These are phyloP conservation scores for Physeter macrocephalus DNA, from an alignment of 2,113 vertebrate species.

Conservation along the genomic window DNA sequence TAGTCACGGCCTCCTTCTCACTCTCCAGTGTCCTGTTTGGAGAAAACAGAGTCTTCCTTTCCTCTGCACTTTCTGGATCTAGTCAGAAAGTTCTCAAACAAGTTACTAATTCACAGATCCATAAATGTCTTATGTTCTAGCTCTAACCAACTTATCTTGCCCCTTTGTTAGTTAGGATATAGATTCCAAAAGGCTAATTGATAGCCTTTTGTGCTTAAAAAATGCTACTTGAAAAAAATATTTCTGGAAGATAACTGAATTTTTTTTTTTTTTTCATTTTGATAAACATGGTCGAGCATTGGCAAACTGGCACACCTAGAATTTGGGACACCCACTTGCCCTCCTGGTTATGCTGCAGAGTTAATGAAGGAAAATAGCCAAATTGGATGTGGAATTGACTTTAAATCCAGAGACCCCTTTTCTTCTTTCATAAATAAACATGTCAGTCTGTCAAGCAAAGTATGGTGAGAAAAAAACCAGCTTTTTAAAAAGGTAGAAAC, in stretches of 20 bases:
- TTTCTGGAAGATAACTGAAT: neutral
- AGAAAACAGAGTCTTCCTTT: neutral
- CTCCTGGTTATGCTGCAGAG: neutral
- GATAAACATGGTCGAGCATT: neutral
- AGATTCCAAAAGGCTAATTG: neutral
- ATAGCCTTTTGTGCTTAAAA: neutral
- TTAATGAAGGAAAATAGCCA: neutral
- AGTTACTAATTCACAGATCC: neutral
- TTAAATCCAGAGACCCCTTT: neutral
- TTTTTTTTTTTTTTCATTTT: neutral
- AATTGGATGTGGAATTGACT: neutral
- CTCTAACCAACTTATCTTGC: neutral
- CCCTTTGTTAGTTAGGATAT: neutral
- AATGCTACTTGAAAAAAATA: neutral
- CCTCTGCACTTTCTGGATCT: neutral
- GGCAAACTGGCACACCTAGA: neutral
- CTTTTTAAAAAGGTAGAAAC: slow-evolving; percentile 25
- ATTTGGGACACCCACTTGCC: fast-evolving
- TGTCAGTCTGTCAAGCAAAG: neutral
- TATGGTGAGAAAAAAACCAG: neutral
- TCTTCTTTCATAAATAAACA: slow-evolving; percentile 7
- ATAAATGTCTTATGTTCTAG: neutral
- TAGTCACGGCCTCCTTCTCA: neutral
- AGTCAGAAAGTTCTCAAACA: neutral
- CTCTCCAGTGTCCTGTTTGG: too few species aligned